phyloP scores from a whole-genome alignment of 2,888 invertebrate species.

The Thalpophila matura region DNA sequence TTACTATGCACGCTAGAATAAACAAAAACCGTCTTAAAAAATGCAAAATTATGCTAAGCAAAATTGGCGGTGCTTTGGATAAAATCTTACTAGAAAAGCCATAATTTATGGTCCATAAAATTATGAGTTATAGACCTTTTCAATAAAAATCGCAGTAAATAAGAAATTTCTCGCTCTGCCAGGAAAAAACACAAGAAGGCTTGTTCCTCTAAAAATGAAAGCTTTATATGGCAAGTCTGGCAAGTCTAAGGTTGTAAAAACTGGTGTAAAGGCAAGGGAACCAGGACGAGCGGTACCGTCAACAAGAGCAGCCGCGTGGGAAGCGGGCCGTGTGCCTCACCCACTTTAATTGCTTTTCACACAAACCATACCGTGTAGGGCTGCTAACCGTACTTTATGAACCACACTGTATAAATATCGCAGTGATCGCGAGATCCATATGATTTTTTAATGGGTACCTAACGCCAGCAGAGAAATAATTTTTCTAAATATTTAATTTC shows the following conservation, averaged over 20 bases:
- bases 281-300: slow-evolving; percentile 74
- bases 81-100: slow-evolving; percentile 17
- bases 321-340: slow-evolving; percentile 75
- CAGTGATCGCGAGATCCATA: slow-evolving; percentile 21
- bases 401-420: slow-evolving; percentile 39
- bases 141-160: slow-evolving; percentile 12
- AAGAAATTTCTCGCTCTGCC: not conserved
- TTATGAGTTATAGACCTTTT: slow-evolving; percentile 13
- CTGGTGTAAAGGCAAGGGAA: slow-evolving; percentile 61
- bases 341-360: slow-evolving; percentile 76
- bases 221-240: slow-evolving; percentile 15
- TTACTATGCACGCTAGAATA: not conserved
- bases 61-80: slow-evolving; percentile 27
- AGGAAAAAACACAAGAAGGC: slow-evolving; percentile 10
- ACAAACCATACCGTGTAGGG: slow-evolving; percentile 63
- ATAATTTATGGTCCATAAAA: slow-evolving; percentile 23
- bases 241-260: slow-evolving; percentile 47
- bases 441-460: not conserved
- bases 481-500: too few relatives aligned
- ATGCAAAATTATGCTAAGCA: slow-evolving; percentile 24
- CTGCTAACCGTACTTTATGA: slow-evolving; percentile 52
- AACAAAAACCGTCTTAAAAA: slow-evolving; percentile 6
- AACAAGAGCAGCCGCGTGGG: slow-evolving; percentile 73
- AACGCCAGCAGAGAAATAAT: slow-evolving; percentile 17
- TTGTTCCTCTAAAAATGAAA: slow-evolving; percentile 12